Evolutionary conservation across 2,888 invertebrate genomes (phyloP).

Genomic region (Nomada hirtipes): DNA sequence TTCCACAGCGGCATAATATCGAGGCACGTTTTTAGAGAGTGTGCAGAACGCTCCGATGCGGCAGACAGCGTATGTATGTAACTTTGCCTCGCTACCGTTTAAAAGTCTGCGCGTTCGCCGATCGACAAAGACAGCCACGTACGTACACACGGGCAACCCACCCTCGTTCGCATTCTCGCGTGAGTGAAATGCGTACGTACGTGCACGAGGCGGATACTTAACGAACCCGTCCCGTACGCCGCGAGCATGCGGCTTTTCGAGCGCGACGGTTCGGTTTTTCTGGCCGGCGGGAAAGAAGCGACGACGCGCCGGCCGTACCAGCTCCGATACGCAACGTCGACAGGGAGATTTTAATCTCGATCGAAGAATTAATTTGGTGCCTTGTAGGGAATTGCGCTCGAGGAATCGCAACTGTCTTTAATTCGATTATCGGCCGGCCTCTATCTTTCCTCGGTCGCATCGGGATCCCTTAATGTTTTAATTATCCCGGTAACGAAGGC

Average conservation of each 20-base stretch:
- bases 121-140: constrained; percentile 19
- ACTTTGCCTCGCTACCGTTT: background rate
- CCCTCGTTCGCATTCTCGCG: constrained; percentile 55
- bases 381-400: constrained; percentile 65
- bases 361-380: constrained; percentile 64
- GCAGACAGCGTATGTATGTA: background rate
- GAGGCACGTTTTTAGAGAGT: constrained; percentile 59
- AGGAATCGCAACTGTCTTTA: constrained; percentile 64
- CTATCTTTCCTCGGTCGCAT: constrained; percentile 50
- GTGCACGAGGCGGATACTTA: constrained; percentile 54
- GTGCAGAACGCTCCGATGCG: constrained; percentile 52
- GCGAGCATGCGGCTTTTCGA: constrained; percentile 48
- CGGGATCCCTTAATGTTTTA: constrained; percentile 58
- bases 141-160: constrained; percentile 8
- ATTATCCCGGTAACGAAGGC: constrained; percentile 49
- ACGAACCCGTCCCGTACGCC: constrained; percentile 58
- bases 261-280: constrained; percentile 59
- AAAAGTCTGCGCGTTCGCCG: background rate
- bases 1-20: constrained; percentile 68
- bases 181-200: constrained; percentile 24
- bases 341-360: constrained; percentile 64
- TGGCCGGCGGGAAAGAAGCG: constrained; percentile 40
- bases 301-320: constrained; percentile 23
- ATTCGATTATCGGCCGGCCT: constrained; percentile 59
- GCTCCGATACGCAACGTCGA: constrained; percentile 66